Evolutionary conservation across 1,140 invertebrate species (phyloP).

Genomic region (Zaprionus tsacasi): DNA sequence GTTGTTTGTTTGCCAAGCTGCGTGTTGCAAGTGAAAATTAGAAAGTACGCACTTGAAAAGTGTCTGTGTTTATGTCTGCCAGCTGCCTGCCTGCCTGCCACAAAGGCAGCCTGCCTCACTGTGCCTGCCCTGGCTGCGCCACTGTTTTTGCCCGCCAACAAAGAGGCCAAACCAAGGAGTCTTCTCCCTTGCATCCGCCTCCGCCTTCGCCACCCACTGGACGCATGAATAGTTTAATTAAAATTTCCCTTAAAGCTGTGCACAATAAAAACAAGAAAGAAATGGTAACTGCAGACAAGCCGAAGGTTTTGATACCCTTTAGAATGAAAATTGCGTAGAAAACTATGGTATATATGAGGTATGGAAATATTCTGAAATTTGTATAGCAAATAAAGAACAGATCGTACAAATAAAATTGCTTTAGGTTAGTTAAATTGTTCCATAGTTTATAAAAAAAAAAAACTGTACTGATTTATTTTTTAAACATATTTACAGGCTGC

Average conservation of each 20-base stretch:
- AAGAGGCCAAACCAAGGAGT: constrained; percentile 19
- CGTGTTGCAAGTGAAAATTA: constrained; percentile 78
- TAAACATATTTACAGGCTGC: too few relatives aligned
- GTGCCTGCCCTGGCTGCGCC: neutral
- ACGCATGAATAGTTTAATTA: constrained; percentile 78
- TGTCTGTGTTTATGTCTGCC: constrained; percentile 76
- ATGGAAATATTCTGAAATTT: too few relatives aligned
- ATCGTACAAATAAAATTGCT: too few relatives aligned
- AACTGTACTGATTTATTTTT: too few relatives aligned
- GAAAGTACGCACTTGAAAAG: constrained; percentile 79
- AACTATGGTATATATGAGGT: too few relatives aligned
- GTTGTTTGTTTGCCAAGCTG: constrained; percentile 65
- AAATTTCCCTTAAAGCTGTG: constrained; percentile 74
- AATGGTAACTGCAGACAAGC: neutral
- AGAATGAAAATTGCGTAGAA: too few relatives aligned
- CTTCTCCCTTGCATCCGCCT: neutral
- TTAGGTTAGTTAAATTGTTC: too few relatives aligned
- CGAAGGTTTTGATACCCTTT: too few relatives aligned
- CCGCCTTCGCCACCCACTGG: constrained; percentile 19
- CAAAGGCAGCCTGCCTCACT: constrained; percentile 7
- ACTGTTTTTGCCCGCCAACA: neutral
- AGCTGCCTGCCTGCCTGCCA: constrained; percentile 38
- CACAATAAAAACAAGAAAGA: neutral
- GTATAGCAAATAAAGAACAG: too few relatives aligned
- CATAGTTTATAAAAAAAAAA: too few relatives aligned